Base-by-base conservation (phyloP, 1,140 invertebrate species). In the Drosophila bocqueti region DNA sequence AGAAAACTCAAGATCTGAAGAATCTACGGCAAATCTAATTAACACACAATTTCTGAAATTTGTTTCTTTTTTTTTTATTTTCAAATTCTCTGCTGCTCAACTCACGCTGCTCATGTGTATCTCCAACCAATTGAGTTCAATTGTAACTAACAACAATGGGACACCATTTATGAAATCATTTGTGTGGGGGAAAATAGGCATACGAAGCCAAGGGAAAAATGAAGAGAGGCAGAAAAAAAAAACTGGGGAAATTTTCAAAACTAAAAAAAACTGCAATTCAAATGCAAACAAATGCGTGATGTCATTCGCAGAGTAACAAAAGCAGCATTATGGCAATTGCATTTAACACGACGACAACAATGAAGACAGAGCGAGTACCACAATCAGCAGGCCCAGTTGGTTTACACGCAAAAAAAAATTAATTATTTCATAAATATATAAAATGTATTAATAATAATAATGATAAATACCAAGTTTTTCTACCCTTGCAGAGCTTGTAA, bases 91-190 rank as follows among this genome's bases (percentile, higher is more conserved):
- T 29, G 47, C 55, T 54, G 29, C 66, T 81, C 60, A 49, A 67
- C 43, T 67, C 46, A 34, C 29, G 26, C 42, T 46, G 60, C 49
- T 38, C 58, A 52, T 57, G 36, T 57, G 54, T 57, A 57, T 65
- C 52, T 76, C 21, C 57, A 69, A 62, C 49, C 55, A 86, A 86
- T 83, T 86, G 80, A 86, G 84, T 83, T 86, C 80, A 86, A 86
- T 87, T 86, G 76, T 83, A 76, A 49, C 43, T 50, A 77, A 68
- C 54, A 61, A 71, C 74, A 76, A 60, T 67, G 57, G 52, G 45
- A 69, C 50, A 79, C 67, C 65, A 79, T 72, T 79, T 72, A 72
- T 72, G 75, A 69, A 62, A 62, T 52, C 58, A 64, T 72, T 64
- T 71, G 54, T 36, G 47, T 42, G 9, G 21, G 54, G 36, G 16